Conservation (phyloP, 2,113 vertebrate species). For the Tragulus kanchil region DNA sequence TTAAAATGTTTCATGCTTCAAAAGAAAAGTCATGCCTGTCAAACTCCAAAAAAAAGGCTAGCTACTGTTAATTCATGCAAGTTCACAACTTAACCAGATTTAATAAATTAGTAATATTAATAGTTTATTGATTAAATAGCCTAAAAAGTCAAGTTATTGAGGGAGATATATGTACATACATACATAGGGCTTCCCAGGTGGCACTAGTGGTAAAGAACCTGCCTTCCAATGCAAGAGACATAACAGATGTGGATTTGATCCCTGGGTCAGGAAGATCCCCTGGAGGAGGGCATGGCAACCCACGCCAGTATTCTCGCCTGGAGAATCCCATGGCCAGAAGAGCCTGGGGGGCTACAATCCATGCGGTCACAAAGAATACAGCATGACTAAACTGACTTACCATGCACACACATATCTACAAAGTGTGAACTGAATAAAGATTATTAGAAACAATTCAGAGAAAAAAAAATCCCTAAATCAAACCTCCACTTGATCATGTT, state of each 20-base stretch:
- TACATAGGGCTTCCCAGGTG: neutral
- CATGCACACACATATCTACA: neutral
- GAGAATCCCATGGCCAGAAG: too few species aligned
- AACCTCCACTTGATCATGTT: neutral
- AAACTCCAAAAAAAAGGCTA: constrained; percentile 40
- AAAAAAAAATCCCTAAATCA: neutral
- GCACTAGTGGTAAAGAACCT: too few species aligned
- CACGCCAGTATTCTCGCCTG: too few species aligned
- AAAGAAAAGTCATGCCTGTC: constrained; percentile 48
- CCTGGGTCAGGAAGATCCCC: too few species aligned
- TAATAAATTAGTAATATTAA: constrained; percentile 33
- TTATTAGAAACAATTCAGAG: neutral
- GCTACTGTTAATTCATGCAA: constrained; percentile 60
- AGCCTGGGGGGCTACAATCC: too few species aligned
- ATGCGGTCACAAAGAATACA: too few species aligned
- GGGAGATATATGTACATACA: neutral
- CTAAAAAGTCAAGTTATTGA: constrained; percentile 40
- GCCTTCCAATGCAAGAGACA: too few species aligned
- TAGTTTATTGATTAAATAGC: constrained; percentile 19
- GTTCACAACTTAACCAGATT: constrained; percentile 54
- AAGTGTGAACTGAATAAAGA: neutral
- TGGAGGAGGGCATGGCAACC: too few species aligned
- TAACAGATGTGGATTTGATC: too few species aligned
- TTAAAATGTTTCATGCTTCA: constrained; percentile 67
- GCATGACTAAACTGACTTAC: too few species aligned